Percentiles rank a stretch among this genome's conserved stretches.
Evolutionary conservation across 2,113 vertebrate species (phyloP).

Genomic region (Dasyornis broadbenti): DNA sequence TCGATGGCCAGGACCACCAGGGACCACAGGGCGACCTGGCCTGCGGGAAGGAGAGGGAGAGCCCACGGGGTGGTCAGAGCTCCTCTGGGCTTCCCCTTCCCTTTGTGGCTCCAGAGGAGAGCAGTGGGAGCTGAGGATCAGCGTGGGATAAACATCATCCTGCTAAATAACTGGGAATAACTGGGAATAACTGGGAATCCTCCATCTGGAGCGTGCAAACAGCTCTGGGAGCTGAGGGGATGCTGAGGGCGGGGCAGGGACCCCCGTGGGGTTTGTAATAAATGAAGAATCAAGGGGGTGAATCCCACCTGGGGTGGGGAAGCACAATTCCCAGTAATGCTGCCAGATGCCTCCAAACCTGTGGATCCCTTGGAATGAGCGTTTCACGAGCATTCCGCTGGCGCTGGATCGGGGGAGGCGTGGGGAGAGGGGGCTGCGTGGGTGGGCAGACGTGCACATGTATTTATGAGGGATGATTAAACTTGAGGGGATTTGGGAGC

Average conservation of each 20-base stretch:
- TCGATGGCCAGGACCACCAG: slow-evolving; percentile 79
- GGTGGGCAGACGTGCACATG: neutral
- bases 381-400: neutral
- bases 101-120: neutral
- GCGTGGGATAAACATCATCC: neutral
- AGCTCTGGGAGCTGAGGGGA: neutral
- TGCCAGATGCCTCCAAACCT: neutral
- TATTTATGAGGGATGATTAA: slow-evolving; percentile 61
- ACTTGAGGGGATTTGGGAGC: slow-evolving; percentile 60
- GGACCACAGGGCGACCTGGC: slow-evolving; percentile 79
- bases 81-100: neutral
- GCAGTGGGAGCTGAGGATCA: neutral
- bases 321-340: neutral
- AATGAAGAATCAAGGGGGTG: neutral
- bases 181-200: neutral
- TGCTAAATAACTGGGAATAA: no score
- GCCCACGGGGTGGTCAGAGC: neutral
- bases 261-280: neutral
- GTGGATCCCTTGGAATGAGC: neutral
- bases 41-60: neutral
- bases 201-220: rapidly evolving
- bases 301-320: neutral
- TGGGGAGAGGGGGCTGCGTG: neutral
- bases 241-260: neutral
- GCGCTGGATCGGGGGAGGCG: neutral